These are phyloP conservation scores for Limosa lapponica DNA, from an alignment of 2,797 vertebrate genomes.

Conservation along the genomic window DNA sequence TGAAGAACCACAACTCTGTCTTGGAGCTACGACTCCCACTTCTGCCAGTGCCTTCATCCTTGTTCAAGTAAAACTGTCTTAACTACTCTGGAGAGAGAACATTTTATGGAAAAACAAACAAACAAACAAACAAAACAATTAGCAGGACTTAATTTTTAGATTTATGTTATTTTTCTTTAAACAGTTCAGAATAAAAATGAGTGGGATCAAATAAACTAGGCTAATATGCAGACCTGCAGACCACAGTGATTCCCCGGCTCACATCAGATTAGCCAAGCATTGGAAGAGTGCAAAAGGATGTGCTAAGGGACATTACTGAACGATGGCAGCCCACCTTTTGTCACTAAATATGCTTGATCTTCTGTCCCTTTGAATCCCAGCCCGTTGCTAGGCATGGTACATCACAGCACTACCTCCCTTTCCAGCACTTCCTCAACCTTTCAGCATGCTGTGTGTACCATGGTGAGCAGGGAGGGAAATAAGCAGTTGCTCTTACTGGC, in stretches of 20 bases:
- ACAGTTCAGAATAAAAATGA: background rate
- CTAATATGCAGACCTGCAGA: background rate
- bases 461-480: background rate
- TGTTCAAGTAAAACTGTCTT: background rate
- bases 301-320: background rate
- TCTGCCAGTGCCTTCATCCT: background rate
- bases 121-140: background rate
- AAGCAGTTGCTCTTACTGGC: background rate
- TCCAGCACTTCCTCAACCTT: background rate
- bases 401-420: background rate
- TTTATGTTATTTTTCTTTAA: background rate
- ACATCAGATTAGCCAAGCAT: background rate
- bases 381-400: background rate
- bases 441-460: rapidly evolving
- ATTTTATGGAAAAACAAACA: rapidly evolving
- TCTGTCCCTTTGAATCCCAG: background rate
- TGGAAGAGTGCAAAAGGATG: background rate
- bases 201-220: background rate
- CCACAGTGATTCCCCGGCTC: background rate
- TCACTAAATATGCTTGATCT: background rate
- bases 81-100: background rate
- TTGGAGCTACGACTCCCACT: background rate
- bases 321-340: background rate
- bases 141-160: background rate
- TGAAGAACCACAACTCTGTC: background rate